phyloP scores from a whole-genome alignment of 2,113 vertebrate species.

The Aplodontia rufa region DNA sequence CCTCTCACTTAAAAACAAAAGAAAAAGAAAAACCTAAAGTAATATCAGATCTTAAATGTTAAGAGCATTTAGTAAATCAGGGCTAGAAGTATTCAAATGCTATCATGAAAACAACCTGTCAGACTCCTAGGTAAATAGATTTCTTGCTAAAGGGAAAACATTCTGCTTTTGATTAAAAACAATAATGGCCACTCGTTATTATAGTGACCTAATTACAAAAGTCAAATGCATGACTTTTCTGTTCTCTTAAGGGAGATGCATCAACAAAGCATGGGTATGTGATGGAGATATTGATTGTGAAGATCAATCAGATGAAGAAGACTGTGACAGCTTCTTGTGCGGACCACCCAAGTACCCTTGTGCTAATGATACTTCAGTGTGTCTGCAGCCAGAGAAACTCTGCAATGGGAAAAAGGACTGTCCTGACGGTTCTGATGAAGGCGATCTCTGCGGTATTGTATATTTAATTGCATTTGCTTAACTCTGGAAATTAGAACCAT shows the following conservation, averaged over 20 bases:
- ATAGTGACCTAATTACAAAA: conserved; percentile 14
- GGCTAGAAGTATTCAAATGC: not conserved
- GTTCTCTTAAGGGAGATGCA: conserved; percentile 94
- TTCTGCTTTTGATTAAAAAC: not conserved
- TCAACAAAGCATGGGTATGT: conserved; percentile 99
- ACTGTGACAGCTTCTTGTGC: conserved; percentile 92
- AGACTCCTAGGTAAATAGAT: not conserved
- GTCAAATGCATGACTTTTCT: conserved; percentile 73
- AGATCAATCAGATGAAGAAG: conserved; percentile 97
- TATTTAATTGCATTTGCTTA: not conserved
- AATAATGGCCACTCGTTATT: not conserved
- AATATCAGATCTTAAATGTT: not conserved
- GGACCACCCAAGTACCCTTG: conserved; percentile 97
- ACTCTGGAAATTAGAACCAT: not conserved
- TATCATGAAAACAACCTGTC: conserved; percentile 18
- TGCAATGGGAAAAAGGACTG: conserved; percentile 96
- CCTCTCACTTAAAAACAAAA: too few relatives aligned
- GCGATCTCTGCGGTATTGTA: conserved; percentile 93
- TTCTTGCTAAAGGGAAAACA: not conserved
- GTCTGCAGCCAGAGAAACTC: conserved; percentile 95
- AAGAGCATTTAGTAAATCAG: not conserved
- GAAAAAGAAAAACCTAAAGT: too few relatives aligned
- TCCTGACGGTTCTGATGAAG: conserved; percentile 96
- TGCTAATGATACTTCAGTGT: conserved; percentile 94
- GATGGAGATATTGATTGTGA: conserved; percentile 99